Conservation (phyloP, 1,140 invertebrate species). For the Drosophila varians region DNA sequence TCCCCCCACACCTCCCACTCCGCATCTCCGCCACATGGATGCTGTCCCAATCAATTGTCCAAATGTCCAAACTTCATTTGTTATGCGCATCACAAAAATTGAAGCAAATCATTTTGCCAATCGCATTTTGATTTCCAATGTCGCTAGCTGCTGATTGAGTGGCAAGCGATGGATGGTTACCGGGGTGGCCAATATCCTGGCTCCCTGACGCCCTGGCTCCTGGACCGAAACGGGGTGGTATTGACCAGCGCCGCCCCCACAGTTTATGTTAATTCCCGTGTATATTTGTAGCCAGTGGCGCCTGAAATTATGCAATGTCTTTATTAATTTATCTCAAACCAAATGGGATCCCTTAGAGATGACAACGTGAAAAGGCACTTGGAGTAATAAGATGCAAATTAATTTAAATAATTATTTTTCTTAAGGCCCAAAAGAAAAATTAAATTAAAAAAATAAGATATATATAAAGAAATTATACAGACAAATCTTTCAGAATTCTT, state of each 20-base stretch:
- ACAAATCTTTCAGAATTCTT: too few species aligned
- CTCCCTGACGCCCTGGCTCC: not conserved
- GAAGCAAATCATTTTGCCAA: conserved; percentile 81
- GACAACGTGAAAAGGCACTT: conserved; percentile 11
- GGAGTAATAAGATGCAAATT: too few species aligned
- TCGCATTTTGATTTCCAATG: conserved; percentile 81
- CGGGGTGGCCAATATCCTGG: not conserved
- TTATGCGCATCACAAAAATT: conserved; percentile 82
- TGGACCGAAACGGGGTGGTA: not conserved
- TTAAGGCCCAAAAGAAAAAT: too few species aligned
- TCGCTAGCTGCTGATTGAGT: conserved; percentile 66
- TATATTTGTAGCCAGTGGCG: conserved; percentile 71
- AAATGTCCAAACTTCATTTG: conserved; percentile 81
- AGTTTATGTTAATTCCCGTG: conserved; percentile 76
- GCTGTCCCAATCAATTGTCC: conserved; percentile 78
- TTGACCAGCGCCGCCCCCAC: conserved; percentile 20
- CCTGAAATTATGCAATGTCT: conserved; percentile 76
- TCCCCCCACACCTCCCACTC: conserved; percentile 1
- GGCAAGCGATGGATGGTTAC: conserved; percentile 14
- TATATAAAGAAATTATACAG: too few species aligned
- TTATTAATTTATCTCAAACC: conserved; percentile 76
- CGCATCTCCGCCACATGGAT: conserved; percentile 35
- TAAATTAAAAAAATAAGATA: too few species aligned
- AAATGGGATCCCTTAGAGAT: conserved; percentile 50
- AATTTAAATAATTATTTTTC: not conserved